Evolutionary conservation across 2,888 invertebrate genomes (phyloP), one percentile per base, ranked within the genome.

Genomic region (Eucera pruinosa): DNA sequence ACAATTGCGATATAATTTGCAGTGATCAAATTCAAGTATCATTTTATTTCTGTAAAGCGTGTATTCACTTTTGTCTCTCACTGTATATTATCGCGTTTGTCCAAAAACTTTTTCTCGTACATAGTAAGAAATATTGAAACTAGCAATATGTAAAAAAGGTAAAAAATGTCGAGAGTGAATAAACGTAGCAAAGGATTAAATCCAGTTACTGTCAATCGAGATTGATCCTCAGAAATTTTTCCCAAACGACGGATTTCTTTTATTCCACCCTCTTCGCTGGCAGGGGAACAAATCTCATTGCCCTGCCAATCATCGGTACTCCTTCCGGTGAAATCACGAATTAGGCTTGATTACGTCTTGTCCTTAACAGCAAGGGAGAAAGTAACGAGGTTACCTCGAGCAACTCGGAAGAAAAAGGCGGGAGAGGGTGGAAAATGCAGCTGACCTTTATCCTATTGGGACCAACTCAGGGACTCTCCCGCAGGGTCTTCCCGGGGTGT

Each of bases 301-400:
- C 23, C 50, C 54, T 60, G 54, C 43, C 68, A 81, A 78, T 84
- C 74, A 69, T 64, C 65, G 64, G 43, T 15, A 15, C 69, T n/a
- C 58, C 52, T 66, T 73, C 61, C 36, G 45, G 68, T 36, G 54
- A 70, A 75, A 80, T 83, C 70, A 83, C 73, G 61, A 82, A 81
- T 86, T 83, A 82, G 77, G 73, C 74, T 77, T 83, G 82, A 85
- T 86, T 82, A 80, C 76, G 70, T 45, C 79, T 62, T 77, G 80
- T 75, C 69, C 76, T 39, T 61, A 41, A 57, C 55, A 11, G 27
- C 57, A 58, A 60, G 54, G 43, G 23, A 23, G 60, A 47, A 70
- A 72, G 41, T 83, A 81, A 81, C 78, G 41, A 83, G 50, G 65
- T 85, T 77, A 77, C 52, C 43, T 50, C 48, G 54, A 41, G 27